A percentile compares a stretch with the other conserved stretches of the same genome.
phyloP scores from a whole-genome alignment of 1,140 invertebrate genomes.

The Drosophila truncata region DNA sequence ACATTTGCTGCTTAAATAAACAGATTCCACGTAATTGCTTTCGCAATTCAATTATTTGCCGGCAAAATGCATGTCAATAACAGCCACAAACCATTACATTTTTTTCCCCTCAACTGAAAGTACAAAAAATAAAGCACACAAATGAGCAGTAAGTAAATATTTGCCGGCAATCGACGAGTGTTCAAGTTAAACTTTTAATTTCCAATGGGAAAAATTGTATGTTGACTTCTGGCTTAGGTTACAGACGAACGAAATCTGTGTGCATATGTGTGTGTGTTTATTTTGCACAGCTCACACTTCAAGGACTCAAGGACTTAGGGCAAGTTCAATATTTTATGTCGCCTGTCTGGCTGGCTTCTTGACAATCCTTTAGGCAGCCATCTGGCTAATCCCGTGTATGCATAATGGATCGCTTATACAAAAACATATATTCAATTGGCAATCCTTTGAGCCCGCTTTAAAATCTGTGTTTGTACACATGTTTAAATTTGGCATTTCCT shows the following conservation, averaged over 20 bases:
- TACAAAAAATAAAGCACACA: slow-evolving; percentile 47
- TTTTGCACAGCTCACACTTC: slow-evolving; percentile 2
- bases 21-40: slow-evolving; percentile 77
- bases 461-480: slow-evolving; percentile 74
- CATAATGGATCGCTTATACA: slow-evolving; percentile 28
- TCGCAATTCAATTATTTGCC: slow-evolving; percentile 68
- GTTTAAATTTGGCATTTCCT: slow-evolving; percentile 44
- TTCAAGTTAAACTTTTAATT: slow-evolving; percentile 29
- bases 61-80: slow-evolving; percentile 54
- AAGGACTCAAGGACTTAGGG: neutral
- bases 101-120: slow-evolving; percentile 38
- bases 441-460: slow-evolving; percentile 69
- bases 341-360: slow-evolving; percentile 13
- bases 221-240: slow-evolving; percentile 33
- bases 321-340: slow-evolving; percentile 19
- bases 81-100: slow-evolving; percentile 63
- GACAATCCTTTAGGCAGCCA: slow-evolving; percentile 30
- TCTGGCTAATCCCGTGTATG: slow-evolving; percentile 42
- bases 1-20: slow-evolving; percentile 67
- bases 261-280: neutral
- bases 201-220: slow-evolving; percentile 7
- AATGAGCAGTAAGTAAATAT: slow-evolving; percentile 60
- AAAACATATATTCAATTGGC: slow-evolving; percentile 27
- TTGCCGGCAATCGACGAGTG: slow-evolving; percentile 46
- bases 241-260: neutral